Percentiles rank a stretch among this genome's conserved stretches.
Conservation (phyloP, 1,140 invertebrate species). For the Pogonomyrmex californicus region DNA sequence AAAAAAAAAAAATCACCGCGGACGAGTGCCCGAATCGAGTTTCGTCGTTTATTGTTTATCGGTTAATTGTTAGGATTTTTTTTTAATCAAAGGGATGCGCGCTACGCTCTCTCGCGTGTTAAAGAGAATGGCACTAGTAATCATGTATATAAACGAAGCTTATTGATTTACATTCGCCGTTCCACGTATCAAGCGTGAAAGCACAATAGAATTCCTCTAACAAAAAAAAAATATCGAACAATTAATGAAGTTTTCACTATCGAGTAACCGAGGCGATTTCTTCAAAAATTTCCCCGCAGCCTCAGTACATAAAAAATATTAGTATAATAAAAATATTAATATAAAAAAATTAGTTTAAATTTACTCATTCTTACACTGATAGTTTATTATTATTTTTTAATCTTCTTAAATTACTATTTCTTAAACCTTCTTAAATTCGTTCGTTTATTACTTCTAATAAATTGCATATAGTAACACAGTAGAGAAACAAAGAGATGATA, state of each 20-base stretch:
- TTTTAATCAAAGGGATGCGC: not conserved
- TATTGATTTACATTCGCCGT: constrained; percentile 30
- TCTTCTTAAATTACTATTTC: too few relatives aligned
- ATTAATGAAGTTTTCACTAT: constrained; percentile 40
- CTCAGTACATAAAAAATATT: not conserved
- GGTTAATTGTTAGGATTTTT: constrained; percentile 22
- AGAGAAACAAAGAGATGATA: not conserved
- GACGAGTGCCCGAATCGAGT: constrained; percentile 11
- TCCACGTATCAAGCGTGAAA: not conserved
- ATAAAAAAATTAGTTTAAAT: not conserved
- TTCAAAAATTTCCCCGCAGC: not conserved
- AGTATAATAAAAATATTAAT: too few relatives aligned
- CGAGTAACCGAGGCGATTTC: constrained; percentile 29
- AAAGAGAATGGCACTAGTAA: constrained; percentile 13
- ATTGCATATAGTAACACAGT: not conserved
- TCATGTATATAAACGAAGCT: constrained; percentile 18
- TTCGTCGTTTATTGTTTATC: constrained; percentile 41
- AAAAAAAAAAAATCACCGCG: constrained; percentile 23
- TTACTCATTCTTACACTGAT: not conserved
- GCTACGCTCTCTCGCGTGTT: not conserved
- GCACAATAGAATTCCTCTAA: constrained; percentile 20
- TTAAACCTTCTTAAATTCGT: too few relatives aligned
- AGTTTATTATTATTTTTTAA: too few relatives aligned
- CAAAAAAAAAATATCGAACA: not conserved
- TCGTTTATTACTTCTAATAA: not conserved